Base-by-base conservation (phyloP, 2,888 invertebrate species). In the Lycia hirtaria region DNA sequence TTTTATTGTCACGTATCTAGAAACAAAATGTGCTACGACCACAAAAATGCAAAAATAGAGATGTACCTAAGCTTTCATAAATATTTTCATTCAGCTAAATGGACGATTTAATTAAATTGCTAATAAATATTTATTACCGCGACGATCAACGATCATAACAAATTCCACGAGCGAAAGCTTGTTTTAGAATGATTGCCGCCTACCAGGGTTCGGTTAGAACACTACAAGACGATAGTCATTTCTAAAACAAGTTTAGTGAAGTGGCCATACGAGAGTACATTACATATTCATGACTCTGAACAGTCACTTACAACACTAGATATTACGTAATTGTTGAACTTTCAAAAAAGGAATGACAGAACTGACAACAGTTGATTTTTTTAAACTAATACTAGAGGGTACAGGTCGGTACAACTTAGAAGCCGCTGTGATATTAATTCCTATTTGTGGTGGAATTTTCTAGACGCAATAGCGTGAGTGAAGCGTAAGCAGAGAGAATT, bases 91-190 rank as follows among this genome's bases (percentile, higher is more conserved):
- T 12, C 15, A 15, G 20, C 35, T 19, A 12, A 22, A 47, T 35
- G 47, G 17, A n/a, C 5, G 45, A 45, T 28, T 35, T 47, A 47
- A 47, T 47, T 24, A 47, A 47, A 47, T 14, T 33, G 35, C 47
- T 17, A 10, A 24, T 47, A 47, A 47, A 47, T 47, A 47, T 47
- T 47, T 47, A 47, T 47, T 35, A 22, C 47, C 35, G 35, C 15
- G n/a, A 26, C 47, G n/a, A n/a, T n/a, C n/a, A n/a, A n/a, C 24
- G 47, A 24, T 24, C 24, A 44, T 44, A 44, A 47, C 37, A 47
- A 35, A 47, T 47, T 47, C 47, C 24, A n/a, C n/a, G 10, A 35
- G 47, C 47, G 47, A 47, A 47, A 47, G 47, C 47, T 47, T 22
- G 32, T 40, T 40, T 41, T 28, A 35, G 24, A 47, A 35, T 35